Conservation (phyloP, 2,888 invertebrate species). For the Pinctada fucata region DNA sequence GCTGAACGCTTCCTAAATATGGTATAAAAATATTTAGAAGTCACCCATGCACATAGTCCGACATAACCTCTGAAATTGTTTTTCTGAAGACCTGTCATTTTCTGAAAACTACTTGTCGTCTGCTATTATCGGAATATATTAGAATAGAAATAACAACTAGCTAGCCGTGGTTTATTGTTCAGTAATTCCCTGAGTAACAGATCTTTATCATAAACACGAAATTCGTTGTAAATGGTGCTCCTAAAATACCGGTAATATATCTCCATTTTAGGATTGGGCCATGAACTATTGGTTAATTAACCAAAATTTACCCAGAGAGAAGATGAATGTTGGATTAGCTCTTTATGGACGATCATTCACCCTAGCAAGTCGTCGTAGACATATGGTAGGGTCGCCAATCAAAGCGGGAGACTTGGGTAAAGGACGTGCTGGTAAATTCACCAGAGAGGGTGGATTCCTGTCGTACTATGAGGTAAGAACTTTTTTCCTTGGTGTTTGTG, state of each 20-base stretch:
- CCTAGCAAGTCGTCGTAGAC: conserved; percentile 80
- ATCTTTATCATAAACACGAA: too few species aligned
- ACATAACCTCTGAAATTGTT: too few species aligned
- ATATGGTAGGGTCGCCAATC: conserved; percentile 61
- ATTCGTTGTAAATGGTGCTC: too few species aligned
- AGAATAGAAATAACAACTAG: too few species aligned
- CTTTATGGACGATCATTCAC: conserved; percentile 93
- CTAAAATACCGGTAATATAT: too few species aligned
- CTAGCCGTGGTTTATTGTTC: too few species aligned
- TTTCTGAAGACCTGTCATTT: neutral
- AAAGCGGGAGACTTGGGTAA: conserved; percentile 45
- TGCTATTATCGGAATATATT: too few species aligned
- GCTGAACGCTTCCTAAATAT: conserved; percentile 52
- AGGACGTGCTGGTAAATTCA: conserved; percentile 64
- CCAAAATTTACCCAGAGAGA: conserved; percentile 92
- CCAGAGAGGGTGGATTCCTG: conserved; percentile 67
- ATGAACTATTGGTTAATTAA: conserved; percentile 61
- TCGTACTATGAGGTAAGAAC: conserved; percentile 71
- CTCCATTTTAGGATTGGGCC: conserved; percentile 63
- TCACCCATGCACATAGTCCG: too few species aligned
- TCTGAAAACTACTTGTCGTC: too few species aligned
- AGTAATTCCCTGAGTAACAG: too few species aligned
- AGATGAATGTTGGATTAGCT: conserved; percentile 95
- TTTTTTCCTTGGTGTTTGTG: neutral
- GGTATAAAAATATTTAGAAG: conserved; percentile 38